Percentiles rank a stretch among this genome's conserved stretches.
Evolutionary conservation across 2,888 invertebrate species (phyloP).

Genomic region (Mongoloraphidia duomilia): DNA sequence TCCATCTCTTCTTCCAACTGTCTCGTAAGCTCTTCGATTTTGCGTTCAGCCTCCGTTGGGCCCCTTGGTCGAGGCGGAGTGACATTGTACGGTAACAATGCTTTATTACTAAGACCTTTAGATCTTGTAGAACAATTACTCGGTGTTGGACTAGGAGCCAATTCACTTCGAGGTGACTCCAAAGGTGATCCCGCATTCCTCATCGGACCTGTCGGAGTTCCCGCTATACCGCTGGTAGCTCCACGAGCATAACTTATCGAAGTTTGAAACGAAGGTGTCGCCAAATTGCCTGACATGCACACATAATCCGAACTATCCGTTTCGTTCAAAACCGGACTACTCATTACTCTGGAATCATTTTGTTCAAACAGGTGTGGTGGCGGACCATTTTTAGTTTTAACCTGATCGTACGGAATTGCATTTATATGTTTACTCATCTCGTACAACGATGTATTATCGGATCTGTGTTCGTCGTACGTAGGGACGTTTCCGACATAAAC

Average conservation of each 20-base stretch:
- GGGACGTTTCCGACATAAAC: too few species aligned
- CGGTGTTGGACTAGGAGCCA: constrained; percentile 51
- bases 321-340: constrained; percentile 35
- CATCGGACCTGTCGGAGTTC: constrained; percentile 25
- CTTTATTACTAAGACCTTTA: constrained; percentile 38
- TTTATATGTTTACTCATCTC: constrained; percentile 32
- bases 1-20: constrained; percentile 94
- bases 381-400: too few species aligned
- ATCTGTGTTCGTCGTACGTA: too few species aligned
- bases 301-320: constrained; percentile 70
- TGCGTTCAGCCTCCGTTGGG: constrained; percentile 83
- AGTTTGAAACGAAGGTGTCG: constrained; percentile 26
- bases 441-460: constrained; percentile 12
- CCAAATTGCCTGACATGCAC: constrained; percentile 58
- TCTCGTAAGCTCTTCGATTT: constrained; percentile 82
- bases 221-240: constrained; percentile 31
- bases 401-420: constrained; percentile 23
- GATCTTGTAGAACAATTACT: constrained; percentile 45
- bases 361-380: too few species aligned
- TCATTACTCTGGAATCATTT: too few species aligned
- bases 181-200: constrained; percentile 15
- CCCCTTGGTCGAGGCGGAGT: constrained; percentile 79
- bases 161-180: constrained; percentile 31
- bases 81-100: constrained; percentile 71
- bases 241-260: constrained; percentile 27